Evolutionary conservation across 35 echinoderm and acorn worm genomes (phyloP).

Genomic region (Hemicentrotus pulcherrimus): DNA sequence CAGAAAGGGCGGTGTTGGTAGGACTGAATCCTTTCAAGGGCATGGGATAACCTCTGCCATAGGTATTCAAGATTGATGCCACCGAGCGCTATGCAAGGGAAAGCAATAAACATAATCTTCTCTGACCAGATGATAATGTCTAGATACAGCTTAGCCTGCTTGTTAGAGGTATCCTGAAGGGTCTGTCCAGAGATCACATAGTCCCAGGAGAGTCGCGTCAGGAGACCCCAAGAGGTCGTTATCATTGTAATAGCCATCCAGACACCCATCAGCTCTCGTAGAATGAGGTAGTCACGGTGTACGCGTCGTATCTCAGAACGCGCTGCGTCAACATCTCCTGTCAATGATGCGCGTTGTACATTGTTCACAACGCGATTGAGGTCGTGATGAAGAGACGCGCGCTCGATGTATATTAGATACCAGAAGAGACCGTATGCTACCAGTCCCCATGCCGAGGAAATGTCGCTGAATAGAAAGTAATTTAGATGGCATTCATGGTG

Average conservation of each 20-base stretch:
- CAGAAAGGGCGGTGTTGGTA: not conserved
- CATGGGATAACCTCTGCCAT: not conserved
- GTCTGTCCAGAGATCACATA: not conserved
- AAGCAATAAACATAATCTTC: not conserved
- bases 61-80: conserved; percentile 4
- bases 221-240: not conserved
- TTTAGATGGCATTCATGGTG: not conserved
- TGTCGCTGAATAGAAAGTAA: not conserved
- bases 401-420: conserved; percentile 13
- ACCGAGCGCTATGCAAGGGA: not conserved
- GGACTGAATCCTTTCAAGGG: not conserved
- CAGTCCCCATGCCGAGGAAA: not conserved
- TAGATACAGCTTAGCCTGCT: not conserved
- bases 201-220: not conserved
- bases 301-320: not conserved
- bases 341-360: not conserved
- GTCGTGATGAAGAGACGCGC: not conserved
- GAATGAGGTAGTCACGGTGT: not conserved
- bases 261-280: not conserved
- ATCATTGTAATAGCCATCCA: not conserved
- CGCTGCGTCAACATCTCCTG: not conserved
- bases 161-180: not conserved
- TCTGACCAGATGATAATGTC: not conserved
- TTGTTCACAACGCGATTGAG: not conserved
- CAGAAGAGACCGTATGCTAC: not conserved